Base-by-base conservation (phyloP, 2,888 invertebrate genomes). In the Ormyrus pomaceus region DNA sequence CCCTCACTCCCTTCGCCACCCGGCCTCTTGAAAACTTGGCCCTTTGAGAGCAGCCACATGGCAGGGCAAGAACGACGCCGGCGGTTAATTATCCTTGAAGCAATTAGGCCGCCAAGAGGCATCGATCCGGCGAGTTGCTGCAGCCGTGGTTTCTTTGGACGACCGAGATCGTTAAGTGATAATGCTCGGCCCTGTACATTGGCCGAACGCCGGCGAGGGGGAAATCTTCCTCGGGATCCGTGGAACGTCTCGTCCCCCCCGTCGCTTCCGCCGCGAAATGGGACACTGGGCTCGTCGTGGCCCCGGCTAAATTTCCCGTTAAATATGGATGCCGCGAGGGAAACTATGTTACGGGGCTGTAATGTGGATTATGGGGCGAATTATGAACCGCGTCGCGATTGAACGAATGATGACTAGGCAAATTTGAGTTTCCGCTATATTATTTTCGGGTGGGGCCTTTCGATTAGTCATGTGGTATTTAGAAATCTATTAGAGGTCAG, bases 11-110 rank as follows among this genome's bases (percentile, higher is more conserved):
- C 34, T 34, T 0, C 34, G 1, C 13, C 13, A 19, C 34, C 34
- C 34, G 3, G 34, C 34, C 34, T 34, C 34, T 34, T 34, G 34
- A 34, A 34, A 34, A 34, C 34, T 34, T 34, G 34, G 34, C 3
- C 34, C 34, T 34, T 34, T 34, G 34, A 34, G 3, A 34, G 34
- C 34, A 34, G 34, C 34, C 34, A 34, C 34, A 34, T 34, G 34
- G 34, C 34, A 34, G 11, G 5, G n/a, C 10, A 73, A 73, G 56
- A 56, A 56, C 55, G 46, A 64, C 19, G n/a, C 45, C 62, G 34
- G 59, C 34, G 71, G 65, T 71, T 77, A 78, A 78, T 78, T 78
- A 73, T 73, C 78, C 72, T 61, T 50, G 13, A 56, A 68, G 61
- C 61, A 73, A 73, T 78, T 78, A 78, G 61, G 68, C 56, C 3